These are phyloP conservation scores for Epirrhoe alternata DNA, from an alignment of 2,888 invertebrate species.

Conservation along the genomic window DNA sequence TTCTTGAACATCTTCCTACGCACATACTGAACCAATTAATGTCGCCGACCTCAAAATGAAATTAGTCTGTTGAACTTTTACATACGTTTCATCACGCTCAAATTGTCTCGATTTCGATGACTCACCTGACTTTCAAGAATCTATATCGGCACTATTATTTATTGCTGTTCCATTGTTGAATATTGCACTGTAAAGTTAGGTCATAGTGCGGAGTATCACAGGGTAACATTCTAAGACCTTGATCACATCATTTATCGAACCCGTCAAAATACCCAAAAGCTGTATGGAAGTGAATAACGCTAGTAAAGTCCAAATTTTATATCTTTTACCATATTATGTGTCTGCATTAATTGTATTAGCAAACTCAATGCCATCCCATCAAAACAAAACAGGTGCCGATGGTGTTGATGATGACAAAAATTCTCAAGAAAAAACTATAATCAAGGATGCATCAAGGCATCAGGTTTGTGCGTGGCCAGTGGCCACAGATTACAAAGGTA, in stretches of 20 bases:
- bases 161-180: neutral
- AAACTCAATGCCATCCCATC: constrained; percentile 10
- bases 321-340: no score
- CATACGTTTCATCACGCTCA: constrained; percentile 18
- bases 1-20: constrained; percentile 21
- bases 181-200: neutral
- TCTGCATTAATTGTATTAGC: neutral
- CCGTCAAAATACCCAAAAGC: no score
- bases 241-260: no score
- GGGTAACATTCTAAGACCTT: neutral
- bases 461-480: constrained; percentile 55
- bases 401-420: constrained; percentile 45
- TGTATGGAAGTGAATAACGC: no score
- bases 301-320: neutral
- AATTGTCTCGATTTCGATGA: constrained; percentile 14
- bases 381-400: constrained; percentile 24
- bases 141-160: neutral
- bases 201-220: neutral
- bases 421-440: constrained; percentile 55
- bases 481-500: constrained; percentile 24
- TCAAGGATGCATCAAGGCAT: constrained; percentile 63
- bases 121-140: constrained; percentile 6
- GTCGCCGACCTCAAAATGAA: constrained; percentile 27
- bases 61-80: constrained; percentile 28
- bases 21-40: constrained; percentile 24